phyloP scores from a whole-genome alignment of 1,140 invertebrate genomes.

The Drosophila rufa region DNA sequence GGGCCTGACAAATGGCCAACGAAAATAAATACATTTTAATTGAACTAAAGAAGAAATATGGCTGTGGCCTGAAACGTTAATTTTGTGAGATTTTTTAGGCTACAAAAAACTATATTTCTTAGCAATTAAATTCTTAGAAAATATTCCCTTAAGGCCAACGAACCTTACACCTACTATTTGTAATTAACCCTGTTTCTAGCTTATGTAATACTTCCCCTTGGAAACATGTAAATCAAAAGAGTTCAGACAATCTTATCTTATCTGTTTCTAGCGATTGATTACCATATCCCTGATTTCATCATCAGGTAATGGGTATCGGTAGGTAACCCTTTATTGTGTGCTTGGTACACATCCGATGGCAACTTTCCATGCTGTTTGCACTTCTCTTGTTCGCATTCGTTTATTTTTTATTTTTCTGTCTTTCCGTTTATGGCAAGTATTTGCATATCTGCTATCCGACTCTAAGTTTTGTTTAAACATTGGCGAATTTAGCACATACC shows the following conservation, averaged over 20 bases:
- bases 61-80: neutral
- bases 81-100: neutral
- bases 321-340: neutral
- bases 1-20: constrained; percentile 20
- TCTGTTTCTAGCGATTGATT: constrained; percentile 10
- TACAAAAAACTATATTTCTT: neutral
- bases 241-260: constrained; percentile 25
- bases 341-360: neutral
- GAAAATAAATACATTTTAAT: constrained; percentile 17
- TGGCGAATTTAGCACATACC: constrained; percentile 57
- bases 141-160: neutral
- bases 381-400: constrained; percentile 1
- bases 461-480: constrained; percentile 57
- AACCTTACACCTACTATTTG: constrained; percentile 1
- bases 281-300: neutral
- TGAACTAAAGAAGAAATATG: neutral
- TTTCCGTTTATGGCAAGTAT: constrained; percentile 30
- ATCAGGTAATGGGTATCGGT: constrained; percentile 12
- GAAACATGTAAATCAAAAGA: constrained; percentile 15
- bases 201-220: neutral
- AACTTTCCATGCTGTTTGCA: constrained; percentile 14
- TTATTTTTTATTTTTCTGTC: constrained; percentile 4
- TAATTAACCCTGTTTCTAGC: neutral
- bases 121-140: neutral
- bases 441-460: constrained; percentile 54